Evolutionary conservation across 2,797 vertebrate species (phyloP).

Genomic region (Coregonus ussuriensis): DNA sequence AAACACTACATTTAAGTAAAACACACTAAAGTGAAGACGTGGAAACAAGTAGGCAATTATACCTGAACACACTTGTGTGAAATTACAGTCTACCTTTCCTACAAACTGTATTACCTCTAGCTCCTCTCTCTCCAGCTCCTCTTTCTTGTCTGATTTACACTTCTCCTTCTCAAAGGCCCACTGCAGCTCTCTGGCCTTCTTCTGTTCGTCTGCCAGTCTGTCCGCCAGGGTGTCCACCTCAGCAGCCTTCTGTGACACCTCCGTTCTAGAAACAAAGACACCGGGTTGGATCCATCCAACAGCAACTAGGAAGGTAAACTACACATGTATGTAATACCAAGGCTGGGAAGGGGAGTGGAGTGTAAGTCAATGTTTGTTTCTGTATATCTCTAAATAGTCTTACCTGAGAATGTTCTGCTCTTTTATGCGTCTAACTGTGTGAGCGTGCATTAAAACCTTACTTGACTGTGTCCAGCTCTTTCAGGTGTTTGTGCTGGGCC

Average conservation of each 20-base stretch:
- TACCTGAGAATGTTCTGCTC: background rate
- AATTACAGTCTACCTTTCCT: background rate
- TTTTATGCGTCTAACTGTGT: background rate
- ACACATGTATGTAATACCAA: background rate
- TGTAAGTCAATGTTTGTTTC: background rate
- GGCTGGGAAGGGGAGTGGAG: background rate
- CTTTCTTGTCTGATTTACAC: conserved; percentile 75
- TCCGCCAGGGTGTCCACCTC: conserved; percentile 84
- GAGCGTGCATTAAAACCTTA: conserved; percentile 26
- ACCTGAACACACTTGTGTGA: background rate
- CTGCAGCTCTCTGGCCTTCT: conserved; percentile 85
- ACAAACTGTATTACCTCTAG: conserved; percentile 80
- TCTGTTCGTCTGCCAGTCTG: conserved; percentile 84
- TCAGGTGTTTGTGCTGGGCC: conserved; percentile 89
- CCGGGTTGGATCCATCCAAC: background rate
- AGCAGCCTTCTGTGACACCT: conserved; percentile 84
- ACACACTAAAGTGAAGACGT: background rate
- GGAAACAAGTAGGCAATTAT: background rate
- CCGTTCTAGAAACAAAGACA: conserved; percentile 71
- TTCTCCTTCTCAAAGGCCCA: conserved; percentile 90
- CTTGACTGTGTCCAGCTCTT: conserved; percentile 91
- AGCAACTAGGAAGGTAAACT: background rate
- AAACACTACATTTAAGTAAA: too few species aligned
- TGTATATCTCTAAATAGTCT: background rate
- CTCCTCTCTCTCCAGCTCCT: conserved; percentile 84